Conservation (phyloP, 2,113 vertebrate genomes). For the Alethe diademata region DNA sequence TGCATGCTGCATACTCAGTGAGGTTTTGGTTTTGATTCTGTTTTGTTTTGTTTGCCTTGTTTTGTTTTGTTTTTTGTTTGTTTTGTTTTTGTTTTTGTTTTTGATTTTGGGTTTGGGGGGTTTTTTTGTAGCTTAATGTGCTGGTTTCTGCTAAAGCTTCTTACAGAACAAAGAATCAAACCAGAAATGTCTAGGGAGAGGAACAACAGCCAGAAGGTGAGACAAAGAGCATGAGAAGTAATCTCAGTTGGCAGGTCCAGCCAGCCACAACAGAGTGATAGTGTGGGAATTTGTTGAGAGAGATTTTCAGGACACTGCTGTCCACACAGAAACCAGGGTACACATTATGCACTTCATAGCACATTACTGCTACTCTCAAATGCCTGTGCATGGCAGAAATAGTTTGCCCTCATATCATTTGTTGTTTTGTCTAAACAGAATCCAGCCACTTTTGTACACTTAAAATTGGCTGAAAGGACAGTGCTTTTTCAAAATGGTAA, state of each 20-base stretch:
- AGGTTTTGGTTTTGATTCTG: not conserved
- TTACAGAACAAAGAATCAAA: slow-evolving; percentile 14
- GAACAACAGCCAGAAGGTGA: slow-evolving; percentile 41
- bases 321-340: not conserved
- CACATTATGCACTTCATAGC: slow-evolving; percentile 1
- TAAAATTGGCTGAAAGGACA: not conserved
- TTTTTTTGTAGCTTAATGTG: not conserved
- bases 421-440: not conserved
- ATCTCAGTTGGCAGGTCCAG: slow-evolving; percentile 55
- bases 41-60: too few relatives aligned
- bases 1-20: not conserved
- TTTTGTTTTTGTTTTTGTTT: not conserved
- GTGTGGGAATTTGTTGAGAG: slow-evolving; percentile 15
- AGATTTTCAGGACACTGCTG: not conserved
- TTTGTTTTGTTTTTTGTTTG: not conserved
- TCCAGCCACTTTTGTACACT: not conserved
- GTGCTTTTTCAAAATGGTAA: not conserved
- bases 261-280: slow-evolving; percentile 28
- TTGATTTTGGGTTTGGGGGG: not conserved
- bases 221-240: slow-evolving; percentile 43
- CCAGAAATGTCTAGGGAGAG: slow-evolving; percentile 7
- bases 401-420: not conserved
- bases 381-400: not conserved
- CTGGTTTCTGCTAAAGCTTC: not conserved
- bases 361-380: not conserved